Base-by-base conservation (phyloP, 2,797 vertebrate genomes). In the Danio tinwini region DNA sequence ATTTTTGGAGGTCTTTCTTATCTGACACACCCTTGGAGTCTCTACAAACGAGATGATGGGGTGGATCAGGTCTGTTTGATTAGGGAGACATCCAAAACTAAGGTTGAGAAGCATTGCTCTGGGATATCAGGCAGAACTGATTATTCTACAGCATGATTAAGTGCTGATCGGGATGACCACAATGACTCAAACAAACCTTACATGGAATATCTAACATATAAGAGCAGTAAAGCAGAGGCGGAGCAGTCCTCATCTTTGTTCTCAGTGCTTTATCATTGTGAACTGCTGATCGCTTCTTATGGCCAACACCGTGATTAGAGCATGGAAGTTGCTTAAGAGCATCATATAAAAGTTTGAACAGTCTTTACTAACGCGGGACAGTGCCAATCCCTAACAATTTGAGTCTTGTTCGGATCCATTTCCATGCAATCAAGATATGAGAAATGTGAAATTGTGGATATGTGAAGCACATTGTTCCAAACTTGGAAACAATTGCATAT, bases 381-480 rank as follows among this genome's bases (percentile, higher is more conserved):
- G 14, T 12, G 13, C 61, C 61, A 63, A 40, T 63, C 8, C 39
- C 13, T 14, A 14, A 72, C 5, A 58, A 21, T 56, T 58, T 58
- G 17, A 42, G 1, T 58, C 52, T 72, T 72, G 40, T 17, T 45
- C 19, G 6, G 53, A 29, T 45, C 40, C 42, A 72, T 72, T 72
- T 58, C 53, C 53, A 56, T 58, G 70, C 40, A 72, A 72, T 72
- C 70, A 58, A 72, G 53, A 58, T 58, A 72, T 44, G 14, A 58
- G 12, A 58, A 58, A 19, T 58, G n/a, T 21, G 2, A 53, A 53
- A 37, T n/a, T 50, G 21, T 47, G 40, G 44, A 47, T 67, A 68
- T 52, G 47, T 70, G 9, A 16, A 58, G 53, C 17, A 16, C 40
- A 72, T 58, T 72, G 40, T 58, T 72, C 55, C 40, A 14, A 45